Evolutionary conservation across 2,797 vertebrate genomes (phyloP).

Genomic region (Parotocinclus haroldoi): DNA sequence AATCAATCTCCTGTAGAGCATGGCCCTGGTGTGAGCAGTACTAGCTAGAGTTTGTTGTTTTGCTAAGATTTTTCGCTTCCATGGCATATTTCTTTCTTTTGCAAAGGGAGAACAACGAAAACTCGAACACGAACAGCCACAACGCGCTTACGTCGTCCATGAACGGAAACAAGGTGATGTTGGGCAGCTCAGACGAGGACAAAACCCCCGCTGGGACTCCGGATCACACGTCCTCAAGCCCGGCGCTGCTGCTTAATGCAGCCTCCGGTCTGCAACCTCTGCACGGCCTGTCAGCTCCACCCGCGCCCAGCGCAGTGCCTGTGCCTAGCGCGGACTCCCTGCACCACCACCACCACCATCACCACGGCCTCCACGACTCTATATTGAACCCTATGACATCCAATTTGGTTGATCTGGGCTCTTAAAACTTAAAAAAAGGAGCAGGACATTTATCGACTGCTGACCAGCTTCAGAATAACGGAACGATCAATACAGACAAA

Average conservation of each 20-base stretch:
- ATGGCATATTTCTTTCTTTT: not conserved
- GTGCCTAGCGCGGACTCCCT: constrained; percentile 85
- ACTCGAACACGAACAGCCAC: constrained; percentile 94
- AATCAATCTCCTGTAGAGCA: no score
- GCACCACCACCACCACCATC: constrained; percentile 96
- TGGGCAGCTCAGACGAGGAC: constrained; percentile 97
- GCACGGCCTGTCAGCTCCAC: constrained; percentile 90
- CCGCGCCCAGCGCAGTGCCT: constrained; percentile 93
- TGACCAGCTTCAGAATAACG: constrained; percentile 64
- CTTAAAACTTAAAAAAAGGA: constrained; percentile 72
- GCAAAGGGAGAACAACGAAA: constrained; percentile 95
- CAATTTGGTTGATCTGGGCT: constrained; percentile 95
- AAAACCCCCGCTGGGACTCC: constrained; percentile 95
- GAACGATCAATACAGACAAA: constrained; percentile 55
- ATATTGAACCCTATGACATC: constrained; percentile 99
- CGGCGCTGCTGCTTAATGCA: constrained; percentile 86
- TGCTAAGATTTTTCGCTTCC: not conserved
- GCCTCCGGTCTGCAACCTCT: constrained; percentile 83
- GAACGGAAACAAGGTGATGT: constrained; percentile 95
- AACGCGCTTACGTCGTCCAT: constrained; percentile 91
- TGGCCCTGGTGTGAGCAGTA: no score
- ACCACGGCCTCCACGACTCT: constrained; percentile 94
- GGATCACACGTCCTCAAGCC: constrained; percentile 91
- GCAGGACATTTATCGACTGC: constrained; percentile 52
- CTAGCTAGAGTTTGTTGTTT: not conserved